Evolutionary conservation across 2,797 vertebrate species (phyloP).

Genomic region (Chrosomus eos): DNA sequence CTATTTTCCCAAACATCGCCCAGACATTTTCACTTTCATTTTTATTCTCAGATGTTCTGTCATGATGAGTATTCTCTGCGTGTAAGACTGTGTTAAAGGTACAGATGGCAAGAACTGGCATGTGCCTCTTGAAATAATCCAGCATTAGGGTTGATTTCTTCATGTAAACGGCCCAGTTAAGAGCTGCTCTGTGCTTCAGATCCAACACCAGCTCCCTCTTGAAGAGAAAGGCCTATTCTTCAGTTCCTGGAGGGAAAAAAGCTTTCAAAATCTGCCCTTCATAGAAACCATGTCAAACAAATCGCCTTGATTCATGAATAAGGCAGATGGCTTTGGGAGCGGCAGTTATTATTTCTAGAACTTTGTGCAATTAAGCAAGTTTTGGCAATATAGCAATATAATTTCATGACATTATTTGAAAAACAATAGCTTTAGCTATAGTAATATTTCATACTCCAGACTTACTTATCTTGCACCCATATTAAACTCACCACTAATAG

Average conservation of each 20-base stretch:
- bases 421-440: not conserved
- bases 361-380: not conserved
- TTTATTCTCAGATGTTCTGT: not conserved
- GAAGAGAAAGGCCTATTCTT: constrained; percentile 6
- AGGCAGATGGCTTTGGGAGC: not conserved
- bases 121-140: constrained; percentile 36
- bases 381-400: not conserved
- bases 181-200: not conserved
- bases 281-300: not conserved
- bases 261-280: not conserved
- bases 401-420: not conserved
- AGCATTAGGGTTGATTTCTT: constrained; percentile 15
- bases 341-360: not conserved
- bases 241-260: not conserved
- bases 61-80: not conserved
- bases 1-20: not conserved
- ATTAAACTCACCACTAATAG: not conserved
- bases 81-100: not conserved
- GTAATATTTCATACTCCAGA: too few species aligned
- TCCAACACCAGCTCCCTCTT: constrained; percentile 10
- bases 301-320: not conserved
- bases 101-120: constrained; percentile 36
- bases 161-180: constrained; percentile 12
- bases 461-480: not conserved
- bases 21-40: not conserved